Percentiles rank a stretch among this genome's conserved stretches.
These are phyloP conservation scores for Habropoda laboriosa DNA, from an alignment of 1,140 invertebrate species.

Conservation along the genomic window DNA sequence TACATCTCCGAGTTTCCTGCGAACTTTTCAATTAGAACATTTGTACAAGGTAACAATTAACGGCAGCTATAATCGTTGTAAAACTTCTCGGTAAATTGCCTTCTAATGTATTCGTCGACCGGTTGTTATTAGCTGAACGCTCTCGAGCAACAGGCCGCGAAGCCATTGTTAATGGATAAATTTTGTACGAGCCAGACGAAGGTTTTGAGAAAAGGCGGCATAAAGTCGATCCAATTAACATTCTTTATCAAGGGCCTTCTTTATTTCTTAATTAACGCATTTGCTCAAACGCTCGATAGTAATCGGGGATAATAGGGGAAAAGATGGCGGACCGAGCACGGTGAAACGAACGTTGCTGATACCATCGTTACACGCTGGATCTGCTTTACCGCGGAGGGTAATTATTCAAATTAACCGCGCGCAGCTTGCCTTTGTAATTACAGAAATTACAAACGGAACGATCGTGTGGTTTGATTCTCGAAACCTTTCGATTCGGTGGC, in stretches of 20 bases:
- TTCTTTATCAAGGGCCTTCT: neutral
- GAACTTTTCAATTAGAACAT: too few species aligned
- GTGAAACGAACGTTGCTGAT: conserved; percentile 4
- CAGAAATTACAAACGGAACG: conserved; percentile 1
- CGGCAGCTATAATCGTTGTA: neutral
- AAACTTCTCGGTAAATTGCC: too few species aligned
- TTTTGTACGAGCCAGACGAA: too few species aligned
- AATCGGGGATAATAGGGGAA: conserved; percentile 14
- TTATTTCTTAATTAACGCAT: conserved; percentile 36
- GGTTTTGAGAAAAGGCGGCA: neutral
- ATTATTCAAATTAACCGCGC: conserved; percentile 34
- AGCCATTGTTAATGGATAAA: conserved; percentile 3
- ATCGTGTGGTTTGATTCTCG: neutral
- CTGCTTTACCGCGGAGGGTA: neutral
- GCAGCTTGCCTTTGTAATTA: conserved; percentile 13
- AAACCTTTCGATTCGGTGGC: conserved; percentile 17
- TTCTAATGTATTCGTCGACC: neutral
- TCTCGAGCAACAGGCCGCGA: neutral
- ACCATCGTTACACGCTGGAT: conserved; percentile 38
- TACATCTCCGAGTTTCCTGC: too few species aligned
- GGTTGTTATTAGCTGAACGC: neutral
- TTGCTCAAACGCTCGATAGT: conserved; percentile 20
- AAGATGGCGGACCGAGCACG: neutral
- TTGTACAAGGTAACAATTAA: too few species aligned
- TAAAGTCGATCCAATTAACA: conserved; percentile 5